These are phyloP conservation scores for Hoplodrina ambigua DNA, from an alignment of 2,888 invertebrate genomes.

Conservation along the genomic window DNA sequence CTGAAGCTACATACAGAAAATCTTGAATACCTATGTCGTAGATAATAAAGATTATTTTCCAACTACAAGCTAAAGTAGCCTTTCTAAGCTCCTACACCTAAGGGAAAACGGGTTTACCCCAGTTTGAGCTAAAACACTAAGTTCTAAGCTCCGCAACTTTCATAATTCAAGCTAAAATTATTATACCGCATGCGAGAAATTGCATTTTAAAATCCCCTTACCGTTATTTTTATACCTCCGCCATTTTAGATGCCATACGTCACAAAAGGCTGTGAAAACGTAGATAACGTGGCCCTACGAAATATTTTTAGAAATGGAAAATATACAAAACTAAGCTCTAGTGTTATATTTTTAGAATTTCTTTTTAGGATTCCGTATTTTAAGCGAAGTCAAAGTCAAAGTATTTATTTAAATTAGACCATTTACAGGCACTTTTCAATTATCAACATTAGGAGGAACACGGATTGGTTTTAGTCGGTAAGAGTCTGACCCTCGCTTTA, in stretches of 20 bases:
- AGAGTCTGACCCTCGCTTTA: no score
- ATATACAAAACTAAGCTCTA: constrained; percentile 1
- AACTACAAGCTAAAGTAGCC: neutral
- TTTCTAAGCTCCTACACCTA: neutral
- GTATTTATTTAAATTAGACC: no score
- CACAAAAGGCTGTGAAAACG: constrained; percentile 56
- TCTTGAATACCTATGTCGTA: neutral
- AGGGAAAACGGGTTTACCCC: constrained; percentile 15
- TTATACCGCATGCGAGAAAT: constrained; percentile 43
- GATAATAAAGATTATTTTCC: neutral
- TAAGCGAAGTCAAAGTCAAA: no score
- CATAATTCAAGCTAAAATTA: constrained; percentile 50
- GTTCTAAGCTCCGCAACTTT: constrained; percentile 32
- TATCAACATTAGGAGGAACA: no score
- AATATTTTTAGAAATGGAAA: constrained; percentile 48
- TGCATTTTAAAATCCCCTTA: constrained; percentile 47
- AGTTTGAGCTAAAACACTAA: constrained; percentile 23
- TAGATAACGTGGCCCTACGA: constrained; percentile 52
- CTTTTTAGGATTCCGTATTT: no score
- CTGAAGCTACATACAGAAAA: no score
- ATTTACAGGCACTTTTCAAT: no score
- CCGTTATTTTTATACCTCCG: constrained; percentile 18
- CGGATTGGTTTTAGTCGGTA: no score
- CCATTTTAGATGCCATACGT: constrained; percentile 42
- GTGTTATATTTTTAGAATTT: constrained; percentile 1